Conservation (phyloP, 2,797 vertebrate species). For the Chelidonichthys spinosus region DNA sequence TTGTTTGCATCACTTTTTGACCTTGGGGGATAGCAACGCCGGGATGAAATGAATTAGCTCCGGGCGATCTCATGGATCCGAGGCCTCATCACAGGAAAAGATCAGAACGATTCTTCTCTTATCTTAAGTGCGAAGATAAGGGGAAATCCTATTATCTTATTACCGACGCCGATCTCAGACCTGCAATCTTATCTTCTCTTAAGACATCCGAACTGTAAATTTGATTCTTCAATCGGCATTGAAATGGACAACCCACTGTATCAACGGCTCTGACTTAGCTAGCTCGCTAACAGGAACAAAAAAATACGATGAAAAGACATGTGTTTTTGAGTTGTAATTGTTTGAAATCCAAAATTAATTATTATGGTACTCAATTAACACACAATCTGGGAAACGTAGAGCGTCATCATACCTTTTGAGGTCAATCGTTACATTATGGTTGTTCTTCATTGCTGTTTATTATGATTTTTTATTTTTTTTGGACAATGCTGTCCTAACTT, state of each 20-base stretch:
- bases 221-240: not conserved
- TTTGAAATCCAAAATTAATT: too few relatives aligned
- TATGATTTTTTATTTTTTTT: too few relatives aligned
- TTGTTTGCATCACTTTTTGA: slow-evolving; percentile 30
- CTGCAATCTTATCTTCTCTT: not conserved
- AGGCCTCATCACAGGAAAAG: not conserved
- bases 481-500: too few relatives aligned
- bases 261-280: not conserved
- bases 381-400: too few relatives aligned
- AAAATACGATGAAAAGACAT: not conserved
- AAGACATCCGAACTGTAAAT: not conserved
- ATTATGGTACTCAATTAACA: too few relatives aligned
- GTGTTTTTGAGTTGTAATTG: too few relatives aligned
- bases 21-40: slow-evolving; percentile 19
- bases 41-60: slow-evolving; percentile 35
- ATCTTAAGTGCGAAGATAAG: not conserved
- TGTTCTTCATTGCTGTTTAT: too few relatives aligned
- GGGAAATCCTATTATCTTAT: not conserved
- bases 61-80: slow-evolving; percentile 19
- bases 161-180: not conserved
- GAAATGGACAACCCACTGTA: not conserved
- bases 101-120: not conserved
- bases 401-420: too few relatives aligned
- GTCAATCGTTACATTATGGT: too few relatives aligned
- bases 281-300: not conserved